Evolutionary conservation across 1,140 invertebrate species (phyloP), one percentile per base, ranked within the genome.

Genomic region (Lordiphosa stackelbergi): DNA sequence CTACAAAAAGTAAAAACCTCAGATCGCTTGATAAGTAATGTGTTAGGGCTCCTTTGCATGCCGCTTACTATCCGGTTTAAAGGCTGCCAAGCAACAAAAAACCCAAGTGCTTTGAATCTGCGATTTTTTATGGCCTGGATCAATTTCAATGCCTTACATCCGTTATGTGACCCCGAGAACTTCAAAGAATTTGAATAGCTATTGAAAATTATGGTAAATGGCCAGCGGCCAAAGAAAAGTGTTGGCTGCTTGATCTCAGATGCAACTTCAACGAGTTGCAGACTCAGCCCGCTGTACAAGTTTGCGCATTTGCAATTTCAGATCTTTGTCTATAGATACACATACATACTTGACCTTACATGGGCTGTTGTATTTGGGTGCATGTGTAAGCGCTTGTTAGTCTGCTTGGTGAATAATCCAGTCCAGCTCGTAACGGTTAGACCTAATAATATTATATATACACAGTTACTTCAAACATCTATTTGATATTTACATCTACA

Each of bases 121-220:
- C 58, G 49, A 66, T 64, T 66, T 72, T 69, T 19, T 62, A 73
- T 73, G 54, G 70, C 54, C 65, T 69, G 52, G 71, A 73, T 73
- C 71, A 73, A 73, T 73, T 73, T 73, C 71, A 73, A 73, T 73
- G 69, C 71, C 64, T 69, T 64, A 59, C 59, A 57, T 69, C 71
- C 70, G 71, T 73, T 73, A 73, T 60, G 58, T 73, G 71, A 73
- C 71, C 71, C 73, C 70, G 48, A 73, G 71, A 73, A 73, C 70
- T 66, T 69, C 49, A 69, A 57, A 73, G 64, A 73, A 69, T 73
- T 71, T 72, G 71, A 69, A 73, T 73, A 73, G 70, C 70, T 73
- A 73, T 73, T 73, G 70, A 73, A 73, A 73, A 73, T 73, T 73
- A 73, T 73, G 64, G 70, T 73, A 66, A 64, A 73, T 73, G 54